Percentiles rank a stretch among this genome's conserved stretches.
Evolutionary conservation across 2,888 invertebrate species (phyloP).

Genomic region (Geotrupes spiniger): DNA sequence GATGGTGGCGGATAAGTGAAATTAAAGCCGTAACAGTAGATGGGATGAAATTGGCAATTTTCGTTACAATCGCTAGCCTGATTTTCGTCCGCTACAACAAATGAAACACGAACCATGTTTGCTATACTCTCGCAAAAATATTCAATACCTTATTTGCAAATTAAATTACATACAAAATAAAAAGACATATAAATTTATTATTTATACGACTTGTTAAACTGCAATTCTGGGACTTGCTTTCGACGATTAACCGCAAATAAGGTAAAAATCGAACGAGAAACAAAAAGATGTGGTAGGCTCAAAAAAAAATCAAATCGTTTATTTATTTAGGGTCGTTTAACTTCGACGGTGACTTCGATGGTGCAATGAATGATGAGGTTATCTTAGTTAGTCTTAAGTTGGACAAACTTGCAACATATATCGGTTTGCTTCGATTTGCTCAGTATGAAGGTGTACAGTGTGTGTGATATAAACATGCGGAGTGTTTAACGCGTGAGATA

Average conservation of each 20-base stretch:
- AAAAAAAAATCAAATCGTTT: slow-evolving; percentile 22
- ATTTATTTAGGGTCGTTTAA: slow-evolving; percentile 15
- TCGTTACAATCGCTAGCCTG: slow-evolving; percentile 42
- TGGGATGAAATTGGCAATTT: slow-evolving; percentile 40
- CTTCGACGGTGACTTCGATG: slow-evolving; percentile 21
- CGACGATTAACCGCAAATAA: no score
- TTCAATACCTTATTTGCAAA: slow-evolving; percentile 8
- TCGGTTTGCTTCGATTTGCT: not conserved
- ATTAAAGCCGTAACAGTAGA: slow-evolving; percentile 30
- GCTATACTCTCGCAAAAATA: not conserved
- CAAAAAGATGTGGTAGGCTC: slow-evolving; percentile 35
- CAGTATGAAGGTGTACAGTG: no score
- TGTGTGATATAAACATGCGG: slow-evolving; percentile 3
- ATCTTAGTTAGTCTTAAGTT: slow-evolving; percentile 16
- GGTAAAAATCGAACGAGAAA: no score
- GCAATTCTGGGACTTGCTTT: no score
- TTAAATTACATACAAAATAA: slow-evolving; percentile 1
- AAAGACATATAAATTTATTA: no score
- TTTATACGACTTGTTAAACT: no score
- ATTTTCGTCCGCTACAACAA: slow-evolving; percentile 50
- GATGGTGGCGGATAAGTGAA: slow-evolving; percentile 28
- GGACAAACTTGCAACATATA: slow-evolving; percentile 19
- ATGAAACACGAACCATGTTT: slow-evolving; percentile 24
- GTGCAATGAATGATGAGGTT: slow-evolving; percentile 21
- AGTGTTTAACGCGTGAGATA: slow-evolving; percentile 5